phyloP scores from a whole-genome alignment of 1,140 invertebrate species.

The Drosophila quadrilineata region DNA sequence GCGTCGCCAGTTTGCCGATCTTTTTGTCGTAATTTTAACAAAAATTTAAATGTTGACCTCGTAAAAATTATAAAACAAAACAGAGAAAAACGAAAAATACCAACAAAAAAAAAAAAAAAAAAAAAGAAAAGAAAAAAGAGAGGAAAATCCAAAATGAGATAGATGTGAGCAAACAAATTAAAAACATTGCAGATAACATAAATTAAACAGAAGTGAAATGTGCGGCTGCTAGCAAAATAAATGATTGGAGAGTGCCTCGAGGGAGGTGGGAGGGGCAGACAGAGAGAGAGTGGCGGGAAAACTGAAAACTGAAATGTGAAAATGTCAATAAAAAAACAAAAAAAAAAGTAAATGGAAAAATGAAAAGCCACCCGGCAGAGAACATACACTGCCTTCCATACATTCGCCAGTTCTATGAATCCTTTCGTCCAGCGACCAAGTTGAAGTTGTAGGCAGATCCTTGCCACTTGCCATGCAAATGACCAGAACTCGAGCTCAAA shows the following conservation, averaged over 20 bases:
- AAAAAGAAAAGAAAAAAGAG: too few species aligned
- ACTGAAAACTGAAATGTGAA: slow-evolving; percentile 4
- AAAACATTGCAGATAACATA: slow-evolving; percentile 50
- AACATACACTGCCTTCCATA: too few species aligned
- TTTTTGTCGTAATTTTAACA: slow-evolving; percentile 41
- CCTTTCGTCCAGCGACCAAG: slow-evolving; percentile 19
- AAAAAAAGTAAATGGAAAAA: background rate
- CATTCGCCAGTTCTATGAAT: too few species aligned
- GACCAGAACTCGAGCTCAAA: slow-evolving; percentile 47
- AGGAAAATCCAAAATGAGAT: too few species aligned
- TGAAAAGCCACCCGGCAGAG: background rate
- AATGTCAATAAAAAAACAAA: slow-evolving; percentile 13
- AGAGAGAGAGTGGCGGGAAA: too few species aligned
- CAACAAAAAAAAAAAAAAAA: too few species aligned
- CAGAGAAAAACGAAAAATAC: too few species aligned
- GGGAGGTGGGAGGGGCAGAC: slow-evolving; percentile 19
- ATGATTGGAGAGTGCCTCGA: slow-evolving; percentile 57
- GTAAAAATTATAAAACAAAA: slow-evolving; percentile 41
- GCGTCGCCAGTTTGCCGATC: slow-evolving; percentile 31
- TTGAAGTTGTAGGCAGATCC: slow-evolving; percentile 59
- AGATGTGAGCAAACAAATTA: too few species aligned
- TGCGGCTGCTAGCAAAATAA: slow-evolving; percentile 65
- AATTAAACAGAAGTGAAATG: slow-evolving; percentile 53
- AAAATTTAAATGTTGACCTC: slow-evolving; percentile 72
- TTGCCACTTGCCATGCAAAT: slow-evolving; percentile 71